Evolutionary conservation across 2,888 invertebrate species (phyloP).

Genomic region (Pandemis heparana): DNA sequence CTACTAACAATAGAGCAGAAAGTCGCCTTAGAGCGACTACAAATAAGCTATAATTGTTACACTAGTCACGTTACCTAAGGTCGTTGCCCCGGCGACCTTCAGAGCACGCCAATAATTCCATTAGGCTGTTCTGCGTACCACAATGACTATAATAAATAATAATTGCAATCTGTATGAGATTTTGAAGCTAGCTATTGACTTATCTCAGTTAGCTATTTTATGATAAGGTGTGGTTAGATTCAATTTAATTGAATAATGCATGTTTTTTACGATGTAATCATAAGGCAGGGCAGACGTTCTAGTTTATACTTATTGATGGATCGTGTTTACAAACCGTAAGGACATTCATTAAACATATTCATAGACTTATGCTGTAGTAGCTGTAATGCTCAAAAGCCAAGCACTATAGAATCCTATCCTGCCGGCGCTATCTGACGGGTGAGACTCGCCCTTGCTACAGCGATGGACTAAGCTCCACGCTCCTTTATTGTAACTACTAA

Average conservation of each 20-base stretch:
- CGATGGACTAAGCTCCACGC: too few relatives aligned
- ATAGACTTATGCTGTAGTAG: too few relatives aligned
- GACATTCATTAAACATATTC: too few relatives aligned
- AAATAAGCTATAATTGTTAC: slow-evolving; percentile 30
- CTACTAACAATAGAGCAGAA: neutral
- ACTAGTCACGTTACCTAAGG: slow-evolving; percentile 39
- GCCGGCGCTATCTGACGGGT: too few relatives aligned
- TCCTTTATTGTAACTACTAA: too few relatives aligned
- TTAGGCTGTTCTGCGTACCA: slow-evolving; percentile 20
- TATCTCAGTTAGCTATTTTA: neutral
- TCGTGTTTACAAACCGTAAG: neutral
- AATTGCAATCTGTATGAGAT: slow-evolving; percentile 20
- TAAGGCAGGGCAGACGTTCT: neutral
- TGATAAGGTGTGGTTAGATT: neutral
- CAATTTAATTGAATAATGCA: neutral
- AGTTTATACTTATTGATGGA: neutral
- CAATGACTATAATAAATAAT: slow-evolving; percentile 24
- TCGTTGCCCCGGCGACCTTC: slow-evolving; percentile 48
- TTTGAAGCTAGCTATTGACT: neutral
- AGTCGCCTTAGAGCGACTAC: slow-evolving; percentile 9
- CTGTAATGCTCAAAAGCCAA: too few relatives aligned
- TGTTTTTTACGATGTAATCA: neutral
- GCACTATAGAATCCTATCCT: too few relatives aligned
- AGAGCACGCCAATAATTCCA: slow-evolving; percentile 40
- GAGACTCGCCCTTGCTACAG: too few relatives aligned